These are phyloP conservation scores for Tolypeutes matacus DNA, from an alignment of 2,797 vertebrate genomes.

Conservation along the genomic window DNA sequence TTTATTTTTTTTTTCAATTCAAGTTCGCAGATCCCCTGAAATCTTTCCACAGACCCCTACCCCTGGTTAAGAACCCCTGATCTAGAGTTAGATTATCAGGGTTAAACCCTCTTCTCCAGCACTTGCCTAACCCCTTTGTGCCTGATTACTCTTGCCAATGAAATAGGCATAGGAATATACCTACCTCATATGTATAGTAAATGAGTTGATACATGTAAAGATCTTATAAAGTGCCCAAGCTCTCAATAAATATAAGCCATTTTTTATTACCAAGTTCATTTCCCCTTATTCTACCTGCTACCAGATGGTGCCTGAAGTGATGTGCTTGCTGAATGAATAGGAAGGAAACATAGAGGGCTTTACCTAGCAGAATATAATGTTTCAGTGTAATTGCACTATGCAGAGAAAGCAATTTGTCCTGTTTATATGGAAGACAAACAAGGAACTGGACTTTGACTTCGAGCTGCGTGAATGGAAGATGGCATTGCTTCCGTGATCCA, in stretches of 20 bases:
- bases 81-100: background rate
- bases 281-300: conserved; percentile 59
- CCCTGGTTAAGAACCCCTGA: too few species aligned
- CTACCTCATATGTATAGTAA: conserved; percentile 17
- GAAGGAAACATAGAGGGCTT: conserved; percentile 66
- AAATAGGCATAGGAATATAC: background rate
- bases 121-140: background rate
- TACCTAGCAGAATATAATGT: conserved; percentile 78
- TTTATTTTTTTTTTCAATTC: too few species aligned
- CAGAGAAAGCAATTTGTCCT: conserved; percentile 68
- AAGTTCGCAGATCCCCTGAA: background rate
- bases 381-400: conserved; percentile 72
- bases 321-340: conserved; percentile 62
- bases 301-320: conserved; percentile 67
- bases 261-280: conserved; percentile 75
- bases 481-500: conserved; percentile 77
- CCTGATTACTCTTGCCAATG: background rate
- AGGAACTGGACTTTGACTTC: conserved; percentile 65
- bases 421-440: conserved; percentile 65
- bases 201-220: conserved; percentile 37
- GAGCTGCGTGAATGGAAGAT: conserved; percentile 53
- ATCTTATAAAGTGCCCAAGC: conserved; percentile 33
- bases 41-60: background rate
- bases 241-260: conserved; percentile 58
- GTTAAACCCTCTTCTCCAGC: background rate